A percentile compares a stretch with the other conserved stretches of the same genome.
Conservation (phyloP, 1,140 invertebrate species). For the Diabrotica undecimpunctata region DNA sequence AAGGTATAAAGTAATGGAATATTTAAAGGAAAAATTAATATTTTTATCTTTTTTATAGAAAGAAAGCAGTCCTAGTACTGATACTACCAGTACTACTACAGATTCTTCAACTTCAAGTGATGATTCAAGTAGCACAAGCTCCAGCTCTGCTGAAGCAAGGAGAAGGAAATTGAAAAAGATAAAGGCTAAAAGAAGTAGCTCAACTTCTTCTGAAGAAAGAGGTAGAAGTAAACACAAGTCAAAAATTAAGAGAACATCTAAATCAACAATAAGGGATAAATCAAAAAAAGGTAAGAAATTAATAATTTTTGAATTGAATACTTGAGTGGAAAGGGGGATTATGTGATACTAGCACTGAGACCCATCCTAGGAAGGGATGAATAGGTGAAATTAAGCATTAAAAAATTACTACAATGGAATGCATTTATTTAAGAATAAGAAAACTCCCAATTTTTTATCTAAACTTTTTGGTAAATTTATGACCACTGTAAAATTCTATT, state of each 20-base stretch:
- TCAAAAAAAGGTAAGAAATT: conserved; percentile 20
- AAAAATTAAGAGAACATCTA: conserved; percentile 42
- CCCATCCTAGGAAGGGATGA: too few relatives aligned
- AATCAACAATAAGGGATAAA: conserved; percentile 37
- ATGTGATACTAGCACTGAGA: too few relatives aligned
- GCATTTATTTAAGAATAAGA: too few relatives aligned
- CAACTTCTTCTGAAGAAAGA: conserved; percentile 57
- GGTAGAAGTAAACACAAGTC: conserved; percentile 49
- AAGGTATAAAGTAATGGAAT: conserved; percentile 40
- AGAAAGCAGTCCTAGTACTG: conserved; percentile 65
- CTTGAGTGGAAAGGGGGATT: background rate
- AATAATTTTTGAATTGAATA: conserved; percentile 11
- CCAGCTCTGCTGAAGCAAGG: conserved; percentile 49
- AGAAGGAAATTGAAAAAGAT: conserved; percentile 54
- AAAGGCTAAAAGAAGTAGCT: conserved; percentile 58
- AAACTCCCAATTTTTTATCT: too few relatives aligned
- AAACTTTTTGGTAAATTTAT: too few relatives aligned
- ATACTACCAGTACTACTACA: conserved; percentile 59
- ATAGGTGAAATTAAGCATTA: too few relatives aligned
- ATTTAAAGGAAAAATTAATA: too few relatives aligned
- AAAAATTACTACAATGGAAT: too few relatives aligned
- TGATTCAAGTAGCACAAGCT: conserved; percentile 55
- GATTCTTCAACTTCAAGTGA: conserved; percentile 59
- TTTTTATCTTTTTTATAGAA: conserved; percentile 17
- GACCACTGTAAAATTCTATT: too few relatives aligned